Evolutionary conservation across 2,888 invertebrate species (phyloP).

Genomic region (Tupiocoris notatus): DNA sequence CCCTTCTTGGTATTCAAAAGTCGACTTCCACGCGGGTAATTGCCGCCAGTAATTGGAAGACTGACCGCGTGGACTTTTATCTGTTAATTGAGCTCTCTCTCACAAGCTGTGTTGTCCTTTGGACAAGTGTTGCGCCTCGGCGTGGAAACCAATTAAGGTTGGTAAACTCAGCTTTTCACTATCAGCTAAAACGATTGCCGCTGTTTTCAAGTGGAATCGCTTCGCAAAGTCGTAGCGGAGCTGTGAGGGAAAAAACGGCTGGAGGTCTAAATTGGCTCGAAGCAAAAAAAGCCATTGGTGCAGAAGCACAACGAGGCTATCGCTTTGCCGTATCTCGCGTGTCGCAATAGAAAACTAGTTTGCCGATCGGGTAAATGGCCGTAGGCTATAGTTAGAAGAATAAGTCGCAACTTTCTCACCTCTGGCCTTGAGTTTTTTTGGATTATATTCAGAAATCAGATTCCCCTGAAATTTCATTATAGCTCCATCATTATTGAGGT

Average conservation of each 20-base stretch:
- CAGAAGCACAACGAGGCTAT: background rate
- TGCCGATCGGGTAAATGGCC: no score
- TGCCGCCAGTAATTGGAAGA: conserved; percentile 29
- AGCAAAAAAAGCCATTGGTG: background rate
- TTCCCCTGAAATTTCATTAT: no score
- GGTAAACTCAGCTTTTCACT: conserved; percentile 34
- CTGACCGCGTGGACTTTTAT: conserved; percentile 35
- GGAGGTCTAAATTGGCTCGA: background rate
- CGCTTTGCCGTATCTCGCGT: conserved; percentile 16
- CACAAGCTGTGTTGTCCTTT: conserved; percentile 4
- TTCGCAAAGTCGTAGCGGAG: background rate
- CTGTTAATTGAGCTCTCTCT: conserved; percentile 39
- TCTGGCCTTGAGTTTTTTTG: no score
- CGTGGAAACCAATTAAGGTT: conserved; percentile 20
- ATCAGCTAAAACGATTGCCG: conserved; percentile 30
- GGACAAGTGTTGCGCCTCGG: background rate
- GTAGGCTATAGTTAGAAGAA: no score
- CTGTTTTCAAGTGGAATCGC: background rate
- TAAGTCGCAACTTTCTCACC: no score
- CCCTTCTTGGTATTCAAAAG: conserved; percentile 31
- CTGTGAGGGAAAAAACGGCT: background rate
- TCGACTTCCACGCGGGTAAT: conserved; percentile 2
- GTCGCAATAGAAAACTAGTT: background rate
- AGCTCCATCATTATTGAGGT: no score
- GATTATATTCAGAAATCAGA: no score